Base-by-base conservation (phyloP, 2,888 invertebrate genomes). In the Dioctria linearis region DNA sequence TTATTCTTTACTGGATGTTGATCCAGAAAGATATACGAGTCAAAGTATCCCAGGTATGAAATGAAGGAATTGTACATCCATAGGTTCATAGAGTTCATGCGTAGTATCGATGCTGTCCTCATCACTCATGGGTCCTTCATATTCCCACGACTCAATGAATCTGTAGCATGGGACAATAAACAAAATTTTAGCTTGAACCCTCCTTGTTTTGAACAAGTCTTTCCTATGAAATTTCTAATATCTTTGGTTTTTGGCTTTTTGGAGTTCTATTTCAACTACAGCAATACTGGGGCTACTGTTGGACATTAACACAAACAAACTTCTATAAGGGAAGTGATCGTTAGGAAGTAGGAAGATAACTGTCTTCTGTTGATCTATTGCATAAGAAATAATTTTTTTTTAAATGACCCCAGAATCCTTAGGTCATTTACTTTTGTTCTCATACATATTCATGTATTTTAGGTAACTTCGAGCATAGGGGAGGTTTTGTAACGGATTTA, bases 71-170 rank as follows among this genome's bases (percentile, higher is more conserved):
- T 73, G 73, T 73, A 39, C 54, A 40, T 42, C 42, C 42, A 39
- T 54, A 71, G 61, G 71, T 54, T 73, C 57, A 37, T 73, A 39
- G 59, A 59, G 57, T 73, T 73, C 25, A 57, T 42, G 59, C 43
- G 39, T 59, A 73, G 73, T 13, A 73, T 59, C 37, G 54, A 71
- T 39, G 71, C 57, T 9, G 57, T 73, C 42, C 73, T 73, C 73
- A 73, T 73, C 73, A 57, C 73, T 73, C 57, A 25, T 13, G 5
- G 42, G 13, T 51, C 73, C 42, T 76, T 63, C 49, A 63, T 3
- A 63, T 76, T 76, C 76, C 76, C 76, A 76, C 76, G 76, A 76
- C 49, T 63, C 49, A 63, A 57, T 76, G 63, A 61, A 76, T 76
- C 57, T 57, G 6, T 51, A 13, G 46, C 5, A 63, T 76, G 76